phyloP scores from a whole-genome alignment of 2,888 invertebrate genomes.

The Monopis laevigella region DNA sequence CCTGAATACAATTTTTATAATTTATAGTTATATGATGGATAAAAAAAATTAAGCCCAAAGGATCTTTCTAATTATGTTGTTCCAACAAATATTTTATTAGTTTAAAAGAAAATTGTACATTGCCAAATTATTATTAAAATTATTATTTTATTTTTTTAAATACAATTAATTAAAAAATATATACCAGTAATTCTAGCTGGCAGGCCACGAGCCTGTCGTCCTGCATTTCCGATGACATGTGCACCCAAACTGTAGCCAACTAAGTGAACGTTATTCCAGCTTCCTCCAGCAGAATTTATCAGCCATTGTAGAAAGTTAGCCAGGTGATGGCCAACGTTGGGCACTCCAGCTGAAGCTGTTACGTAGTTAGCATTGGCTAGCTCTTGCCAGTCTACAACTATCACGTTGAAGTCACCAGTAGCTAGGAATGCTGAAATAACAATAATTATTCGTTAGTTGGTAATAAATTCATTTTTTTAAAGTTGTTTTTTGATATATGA shows the following conservation, averaged over 20 bases:
- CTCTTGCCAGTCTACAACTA: slow-evolving; percentile 47
- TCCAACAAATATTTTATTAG: too few species aligned
- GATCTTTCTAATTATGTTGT: too few species aligned
- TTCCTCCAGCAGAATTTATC: slow-evolving; percentile 36
- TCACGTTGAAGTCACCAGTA: slow-evolving; percentile 38
- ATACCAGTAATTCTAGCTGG: slow-evolving; percentile 37
- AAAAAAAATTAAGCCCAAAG: too few species aligned
- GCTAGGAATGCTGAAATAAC: slow-evolving; percentile 28
- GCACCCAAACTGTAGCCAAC: slow-evolving; percentile 58
- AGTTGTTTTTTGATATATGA: too few species aligned
- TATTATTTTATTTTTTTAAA: background rate
- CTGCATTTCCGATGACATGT: slow-evolving; percentile 47
- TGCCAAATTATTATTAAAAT: too few species aligned
- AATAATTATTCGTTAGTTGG: background rate
- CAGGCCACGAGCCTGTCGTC: slow-evolving; percentile 28
- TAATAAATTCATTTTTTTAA: background rate
- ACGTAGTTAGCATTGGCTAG: slow-evolving; percentile 30
- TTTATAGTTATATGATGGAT: too few species aligned
- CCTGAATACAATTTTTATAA: slow-evolving; percentile 14
- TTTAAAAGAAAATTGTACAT: too few species aligned
- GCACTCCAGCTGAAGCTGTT: slow-evolving; percentile 36
- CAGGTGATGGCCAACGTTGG: slow-evolving; percentile 36
- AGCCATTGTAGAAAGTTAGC: slow-evolving; percentile 50
- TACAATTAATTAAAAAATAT: background rate
- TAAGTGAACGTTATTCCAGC: slow-evolving; percentile 46